Base-by-base conservation (phyloP, 2,113 vertebrate species). In the Promerops cafer region DNA sequence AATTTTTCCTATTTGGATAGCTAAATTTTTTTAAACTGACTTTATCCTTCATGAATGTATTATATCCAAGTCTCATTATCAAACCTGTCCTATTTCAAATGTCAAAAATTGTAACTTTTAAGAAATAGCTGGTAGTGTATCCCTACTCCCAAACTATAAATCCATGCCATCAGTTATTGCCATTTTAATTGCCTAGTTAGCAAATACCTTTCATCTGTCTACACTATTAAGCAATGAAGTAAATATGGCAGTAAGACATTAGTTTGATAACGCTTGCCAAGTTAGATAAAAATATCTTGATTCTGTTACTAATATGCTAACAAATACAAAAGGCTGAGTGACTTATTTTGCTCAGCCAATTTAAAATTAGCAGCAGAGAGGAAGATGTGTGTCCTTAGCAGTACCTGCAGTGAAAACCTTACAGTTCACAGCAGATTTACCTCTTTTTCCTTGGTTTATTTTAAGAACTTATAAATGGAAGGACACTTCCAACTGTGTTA, bases 341-440 rank as follows among this genome's bases (percentile, higher is more conserved):
- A 76, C 60, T 56, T 80, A 75, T 45, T 87, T 80, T 33, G 37
- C 68, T 93, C 59, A 69, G 76, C 40, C 44, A 35, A 54, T 49
- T 88, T 93, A 90, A 85, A 96, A 89, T 83, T 84, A 93, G 91
- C 61, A 90, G 45, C 64, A 61, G 74, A 74, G 39, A 52, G 33
- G 69, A 76, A 69, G 35, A 49, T 64, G 40, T 68, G 42, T 56
- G 37, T 33, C 11, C 35, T 78, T 35, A 44, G 56, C 15, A 64
- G 54, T 56, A 69, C 31, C 50, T 89, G 49, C 71, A 86, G 35
- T 28, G 74, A 87, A 26, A 83, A 60, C 45, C 60, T 92, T 70
- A 57, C 45, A 66, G 56, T 53, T 63, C 71, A 66, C 68, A 85
- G 83, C 60, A 81, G 85, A 89, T 66, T 72, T 31, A 50, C 13